Evolutionary conservation across 1,140 invertebrate genomes (phyloP).

Genomic region (Neotoxoptera formosana): DNA sequence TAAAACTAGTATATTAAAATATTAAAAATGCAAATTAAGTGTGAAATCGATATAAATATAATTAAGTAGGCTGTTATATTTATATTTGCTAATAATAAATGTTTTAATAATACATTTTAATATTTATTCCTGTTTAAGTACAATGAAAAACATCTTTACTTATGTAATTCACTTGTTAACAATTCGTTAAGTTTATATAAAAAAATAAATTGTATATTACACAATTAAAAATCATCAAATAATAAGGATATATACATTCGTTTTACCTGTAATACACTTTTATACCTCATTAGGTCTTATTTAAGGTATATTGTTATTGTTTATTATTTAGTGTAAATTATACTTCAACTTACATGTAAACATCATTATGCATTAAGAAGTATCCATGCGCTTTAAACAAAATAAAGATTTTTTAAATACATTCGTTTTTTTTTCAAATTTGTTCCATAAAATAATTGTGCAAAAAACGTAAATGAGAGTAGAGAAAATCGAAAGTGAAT

Average conservation of each 20-base stretch:
- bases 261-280: neutral
- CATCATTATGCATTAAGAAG: neutral
- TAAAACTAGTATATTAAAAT: neutral
- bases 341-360: slow-evolving; percentile 35
- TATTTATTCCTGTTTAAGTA: neutral
- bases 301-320: neutral
- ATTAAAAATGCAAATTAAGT: too few relatives aligned
- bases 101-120: neutral
- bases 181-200: too few relatives aligned
- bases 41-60: neutral
- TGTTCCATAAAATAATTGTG: neutral
- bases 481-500: neutral
- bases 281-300: neutral
- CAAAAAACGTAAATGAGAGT: neutral
- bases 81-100: neutral
- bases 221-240: neutral
- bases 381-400: neutral
- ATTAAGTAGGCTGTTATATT: neutral
- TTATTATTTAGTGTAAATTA: neutral
- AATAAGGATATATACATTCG: neutral
- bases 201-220: neutral
- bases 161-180: neutral
- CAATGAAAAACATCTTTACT: neutral
- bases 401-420: neutral
- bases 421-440: neutral